A percentile compares a stretch with the other conserved stretches of the same genome.
Conservation (phyloP, 2,888 invertebrate species). For the Brachypalpus laphriformis region DNA sequence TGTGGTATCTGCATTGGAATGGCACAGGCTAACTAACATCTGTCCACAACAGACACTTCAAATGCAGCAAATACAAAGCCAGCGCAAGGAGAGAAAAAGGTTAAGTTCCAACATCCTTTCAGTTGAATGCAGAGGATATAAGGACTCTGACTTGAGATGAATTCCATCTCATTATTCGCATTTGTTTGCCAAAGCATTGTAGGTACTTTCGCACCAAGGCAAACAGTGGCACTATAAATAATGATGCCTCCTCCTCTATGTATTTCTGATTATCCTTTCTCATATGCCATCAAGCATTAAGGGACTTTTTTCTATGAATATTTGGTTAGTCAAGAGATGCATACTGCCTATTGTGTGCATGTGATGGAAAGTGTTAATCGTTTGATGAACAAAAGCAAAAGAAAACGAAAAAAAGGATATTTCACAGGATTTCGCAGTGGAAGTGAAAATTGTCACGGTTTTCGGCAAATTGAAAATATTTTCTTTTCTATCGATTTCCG, state of each 20-base stretch:
- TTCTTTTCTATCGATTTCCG: slow-evolving; percentile 18
- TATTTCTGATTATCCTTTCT: slow-evolving; percentile 33
- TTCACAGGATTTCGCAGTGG: slow-evolving; percentile 23
- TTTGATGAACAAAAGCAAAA: slow-evolving; percentile 14
- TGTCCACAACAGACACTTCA: slow-evolving; percentile 44
- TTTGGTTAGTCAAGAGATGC: slow-evolving; percentile 38
- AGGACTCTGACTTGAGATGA: slow-evolving; percentile 34
- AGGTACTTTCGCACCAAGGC: neutral
- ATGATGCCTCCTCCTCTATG: slow-evolving; percentile 38
- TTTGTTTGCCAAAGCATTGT: slow-evolving; percentile 57
- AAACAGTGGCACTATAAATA: slow-evolving; percentile 60
- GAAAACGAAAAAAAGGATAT: slow-evolving; percentile 37
- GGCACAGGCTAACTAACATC: slow-evolving; percentile 58
- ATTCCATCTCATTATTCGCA: slow-evolving; percentile 48
- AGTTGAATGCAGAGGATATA: slow-evolving; percentile 32
- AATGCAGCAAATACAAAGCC: slow-evolving; percentile 49
- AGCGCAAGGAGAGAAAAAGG: slow-evolving; percentile 4
- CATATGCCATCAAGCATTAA: neutral
- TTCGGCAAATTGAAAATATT: slow-evolving; percentile 51
- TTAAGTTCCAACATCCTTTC: slow-evolving; percentile 65
- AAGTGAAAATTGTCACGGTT: slow-evolving; percentile 61
- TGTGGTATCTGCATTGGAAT: slow-evolving; percentile 17
- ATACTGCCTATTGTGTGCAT: slow-evolving; percentile 18
- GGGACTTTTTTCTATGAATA: neutral
- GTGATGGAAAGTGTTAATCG: slow-evolving; percentile 64